These are phyloP conservation scores for Anoplius nigerrimus DNA, from an alignment of 2,888 invertebrate species.

Conservation along the genomic window DNA sequence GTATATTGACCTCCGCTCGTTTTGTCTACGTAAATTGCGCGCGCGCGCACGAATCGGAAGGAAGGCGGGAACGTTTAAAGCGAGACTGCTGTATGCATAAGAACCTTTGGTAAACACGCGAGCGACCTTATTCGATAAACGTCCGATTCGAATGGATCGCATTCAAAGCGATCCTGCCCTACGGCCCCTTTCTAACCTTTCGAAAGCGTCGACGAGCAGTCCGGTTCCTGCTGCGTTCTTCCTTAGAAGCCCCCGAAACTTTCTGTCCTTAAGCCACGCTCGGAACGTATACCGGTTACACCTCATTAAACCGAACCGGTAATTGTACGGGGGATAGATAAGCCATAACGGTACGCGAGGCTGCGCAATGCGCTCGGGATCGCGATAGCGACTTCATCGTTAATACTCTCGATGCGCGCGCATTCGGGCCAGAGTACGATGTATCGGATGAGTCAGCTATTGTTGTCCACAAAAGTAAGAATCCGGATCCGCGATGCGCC, in stretches of 20 bases:
- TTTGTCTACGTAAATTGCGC: no score
- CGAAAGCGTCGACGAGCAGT: neutral
- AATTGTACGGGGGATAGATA: neutral
- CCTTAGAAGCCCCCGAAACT: no score
- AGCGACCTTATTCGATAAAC: conserved; percentile 34
- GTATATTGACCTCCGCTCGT: no score
- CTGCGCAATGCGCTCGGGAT: conserved; percentile 26
- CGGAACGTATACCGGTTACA: no score
- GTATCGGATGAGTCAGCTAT: conserved; percentile 54
- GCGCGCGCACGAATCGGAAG: no score
- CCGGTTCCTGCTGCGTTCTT: neutral
- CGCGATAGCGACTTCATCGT: conserved; percentile 37
- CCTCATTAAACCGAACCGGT: neutral
- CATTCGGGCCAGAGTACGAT: conserved; percentile 33
- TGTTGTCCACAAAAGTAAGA: conserved; percentile 48
- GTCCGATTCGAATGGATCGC: conserved; percentile 29
- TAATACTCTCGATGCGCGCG: conserved; percentile 36
- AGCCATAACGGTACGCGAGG: conserved; percentile 2
- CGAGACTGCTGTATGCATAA: conserved; percentile 37
- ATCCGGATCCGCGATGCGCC: conserved; percentile 16
- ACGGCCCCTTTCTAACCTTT: no score
- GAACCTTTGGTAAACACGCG: conserved; percentile 15
- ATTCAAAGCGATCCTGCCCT: conserved; percentile 26
- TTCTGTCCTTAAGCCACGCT: no score
- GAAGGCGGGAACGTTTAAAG: conserved; percentile 8